Base-by-base conservation (phyloP, 2,113 vertebrate genomes). In the Podarcis raffonei region DNA sequence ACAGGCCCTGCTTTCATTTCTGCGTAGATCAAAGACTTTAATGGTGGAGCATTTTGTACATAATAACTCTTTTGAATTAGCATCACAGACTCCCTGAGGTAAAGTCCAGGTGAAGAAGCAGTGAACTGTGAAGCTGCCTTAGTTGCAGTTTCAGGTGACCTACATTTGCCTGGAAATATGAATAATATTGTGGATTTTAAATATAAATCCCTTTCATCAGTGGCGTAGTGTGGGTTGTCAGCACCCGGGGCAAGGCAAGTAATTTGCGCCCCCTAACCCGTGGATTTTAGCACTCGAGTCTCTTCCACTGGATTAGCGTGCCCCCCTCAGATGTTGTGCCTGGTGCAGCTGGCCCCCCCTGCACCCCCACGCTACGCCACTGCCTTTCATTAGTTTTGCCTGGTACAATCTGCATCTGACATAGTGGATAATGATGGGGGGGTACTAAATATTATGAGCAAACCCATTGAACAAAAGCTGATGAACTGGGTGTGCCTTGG, bases 81-180 rank as follows among this genome's bases (percentile, higher is more conserved):
- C 27, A 76, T 74, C 80, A 66, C 37, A 83, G 57, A 76, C 53
- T 65, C 80, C 79, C 79, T 81, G 59, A 66, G 57, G 30, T 76
- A 48, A 88, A 48, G 25, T 74, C 27, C 79, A 65, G 57, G 35
- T 66, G 71, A 76, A 66, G 39, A 88, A 75, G 71, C 57, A 88
- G 15, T 83, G 80, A 83, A 88, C 71, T 35, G 37, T 48, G 87
- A 75, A 83, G 27, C 11, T 88, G 57, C 6, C 72, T 88, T 65
- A 53, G 25, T 48, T 16, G 37, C 68, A 66, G 37, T 66, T 82
- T 25, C 37, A 80, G 30, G 57, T 83, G 80, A 83, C 71, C 87
- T 83, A 78, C 69, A 66, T 88, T 88, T 75, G 65, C 77, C 35
- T 88, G 69, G 48, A 81, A 87, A 81, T 69, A 22, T 59, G 42